Conservation (phyloP, 1,140 invertebrate genomes). For the Grapholita molesta region DNA sequence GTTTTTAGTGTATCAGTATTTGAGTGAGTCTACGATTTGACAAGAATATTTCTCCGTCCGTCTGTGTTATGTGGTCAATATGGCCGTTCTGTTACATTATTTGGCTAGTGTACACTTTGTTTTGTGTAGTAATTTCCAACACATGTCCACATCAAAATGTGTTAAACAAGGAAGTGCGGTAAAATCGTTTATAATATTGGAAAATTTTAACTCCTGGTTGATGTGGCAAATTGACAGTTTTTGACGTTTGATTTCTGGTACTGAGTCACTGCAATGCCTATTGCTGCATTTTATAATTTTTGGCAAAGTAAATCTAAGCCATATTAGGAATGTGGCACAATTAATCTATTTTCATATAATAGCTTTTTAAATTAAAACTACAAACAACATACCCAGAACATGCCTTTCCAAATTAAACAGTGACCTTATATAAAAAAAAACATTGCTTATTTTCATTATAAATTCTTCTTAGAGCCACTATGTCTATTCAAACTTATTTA, state of each 20-base stretch:
- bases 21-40: neutral
- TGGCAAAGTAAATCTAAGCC: constrained; percentile 20
- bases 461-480: no score
- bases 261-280: constrained; percentile 50
- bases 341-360: neutral
- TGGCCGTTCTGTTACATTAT: constrained; percentile 69
- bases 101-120: constrained; percentile 27
- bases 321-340: neutral
- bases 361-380: neutral
- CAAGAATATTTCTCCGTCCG: constrained; percentile 9
- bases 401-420: no score
- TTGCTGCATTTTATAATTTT: constrained; percentile 41
- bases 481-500: no score
- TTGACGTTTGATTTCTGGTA: constrained; percentile 73
- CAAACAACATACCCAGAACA: neutral
- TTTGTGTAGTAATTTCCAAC: neutral
- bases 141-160: neutral
- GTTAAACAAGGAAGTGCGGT: neutral
- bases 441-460: no score
- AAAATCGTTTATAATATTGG: neutral
- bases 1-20: neutral
- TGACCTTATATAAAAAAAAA: no score
- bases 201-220: constrained; percentile 37
- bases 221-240: constrained; percentile 74
- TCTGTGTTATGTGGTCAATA: constrained; percentile 56